phyloP scores from a whole-genome alignment of 2,797 vertebrate species.

The Myotis myotis region DNA sequence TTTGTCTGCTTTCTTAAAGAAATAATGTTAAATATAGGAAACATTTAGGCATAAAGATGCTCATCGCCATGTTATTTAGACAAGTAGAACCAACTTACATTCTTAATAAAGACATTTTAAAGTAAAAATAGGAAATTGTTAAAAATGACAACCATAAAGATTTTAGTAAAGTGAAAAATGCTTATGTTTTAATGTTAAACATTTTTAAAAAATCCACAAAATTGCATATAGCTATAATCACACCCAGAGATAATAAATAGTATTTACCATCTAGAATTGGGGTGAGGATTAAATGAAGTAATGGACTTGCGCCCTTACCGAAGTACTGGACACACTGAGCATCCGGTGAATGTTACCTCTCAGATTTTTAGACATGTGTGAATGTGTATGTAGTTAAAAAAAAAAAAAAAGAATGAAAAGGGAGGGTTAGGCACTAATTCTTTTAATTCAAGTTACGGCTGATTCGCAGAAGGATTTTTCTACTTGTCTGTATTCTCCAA shows the following conservation, averaged over 20 bases:
- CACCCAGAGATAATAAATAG: background rate
- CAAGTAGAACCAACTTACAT: background rate
- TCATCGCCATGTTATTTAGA: background rate
- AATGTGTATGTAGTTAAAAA: background rate
- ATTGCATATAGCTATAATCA: background rate
- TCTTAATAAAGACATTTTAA: background rate
- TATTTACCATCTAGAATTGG: background rate
- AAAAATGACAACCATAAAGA: background rate
- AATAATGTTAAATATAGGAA: background rate
- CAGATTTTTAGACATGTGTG: background rate
- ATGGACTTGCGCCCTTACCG: background rate
- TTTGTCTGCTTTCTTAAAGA: background rate
- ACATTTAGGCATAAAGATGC: background rate
- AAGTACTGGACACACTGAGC: background rate
- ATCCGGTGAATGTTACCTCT: background rate
- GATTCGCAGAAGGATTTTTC: background rate
- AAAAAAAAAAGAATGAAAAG: background rate
- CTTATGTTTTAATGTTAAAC: constrained; percentile 10
- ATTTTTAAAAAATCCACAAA: background rate
- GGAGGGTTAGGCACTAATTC: background rate
- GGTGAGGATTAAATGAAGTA: background rate
- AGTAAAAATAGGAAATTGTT: background rate
- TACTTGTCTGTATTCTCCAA: background rate
- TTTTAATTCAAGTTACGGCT: background rate
- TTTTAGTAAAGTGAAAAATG: background rate